phyloP scores from a whole-genome alignment of 2,113 vertebrate species.

The Mungos mungo region DNA sequence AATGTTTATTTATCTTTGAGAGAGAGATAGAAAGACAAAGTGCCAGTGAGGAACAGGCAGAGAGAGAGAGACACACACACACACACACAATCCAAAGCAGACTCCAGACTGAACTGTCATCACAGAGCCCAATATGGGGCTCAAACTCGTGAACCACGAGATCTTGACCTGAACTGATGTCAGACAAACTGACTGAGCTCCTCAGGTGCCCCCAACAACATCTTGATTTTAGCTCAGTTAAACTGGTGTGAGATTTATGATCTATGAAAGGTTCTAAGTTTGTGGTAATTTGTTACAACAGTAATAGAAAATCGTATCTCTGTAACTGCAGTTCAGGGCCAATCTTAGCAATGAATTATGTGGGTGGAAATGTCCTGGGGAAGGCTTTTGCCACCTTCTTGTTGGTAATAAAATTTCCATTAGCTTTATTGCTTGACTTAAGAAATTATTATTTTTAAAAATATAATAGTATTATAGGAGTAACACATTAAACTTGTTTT shows the following conservation, averaged over 20 bases:
- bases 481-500: constrained; percentile 3
- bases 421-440: constrained; percentile 5
- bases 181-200: too few species aligned
- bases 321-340: background rate
- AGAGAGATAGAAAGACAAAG: too few species aligned
- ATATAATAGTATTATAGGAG: background rate
- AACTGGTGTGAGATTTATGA: background rate
- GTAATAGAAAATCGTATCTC: background rate
- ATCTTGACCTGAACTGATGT: too few species aligned
- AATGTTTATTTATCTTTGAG: too few species aligned
- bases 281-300: background rate
- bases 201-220: background rate
- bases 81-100: too few species aligned
- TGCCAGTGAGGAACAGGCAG: too few species aligned
- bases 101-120: too few species aligned
- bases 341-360: background rate
- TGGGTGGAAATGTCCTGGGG: background rate
- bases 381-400: background rate
- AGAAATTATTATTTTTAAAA: background rate
- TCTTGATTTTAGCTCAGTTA: background rate
- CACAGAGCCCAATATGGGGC: too few species aligned
- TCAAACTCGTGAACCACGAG: too few species aligned
- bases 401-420: background rate
- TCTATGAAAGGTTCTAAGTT: background rate
- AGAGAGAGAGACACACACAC: too few species aligned